phyloP scores from a whole-genome alignment of 2,797 vertebrate species.

The Dermochelys coriacea region DNA sequence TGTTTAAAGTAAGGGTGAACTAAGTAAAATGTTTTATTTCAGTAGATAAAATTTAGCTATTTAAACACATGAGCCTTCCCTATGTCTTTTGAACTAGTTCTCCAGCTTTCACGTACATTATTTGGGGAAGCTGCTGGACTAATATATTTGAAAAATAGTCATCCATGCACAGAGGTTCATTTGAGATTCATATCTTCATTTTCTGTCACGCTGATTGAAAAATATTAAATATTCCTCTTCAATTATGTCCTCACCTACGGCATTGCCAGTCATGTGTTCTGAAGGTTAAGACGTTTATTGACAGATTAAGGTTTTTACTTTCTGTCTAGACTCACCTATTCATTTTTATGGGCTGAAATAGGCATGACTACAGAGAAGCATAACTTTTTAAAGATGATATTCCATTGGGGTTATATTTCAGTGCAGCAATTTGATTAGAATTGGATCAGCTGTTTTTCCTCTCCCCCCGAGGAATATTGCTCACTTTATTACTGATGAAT shows the following conservation, averaged over 20 bases:
- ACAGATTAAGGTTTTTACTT: slow-evolving; percentile 7
- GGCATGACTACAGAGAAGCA: slow-evolving; percentile 14
- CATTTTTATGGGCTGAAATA: background rate
- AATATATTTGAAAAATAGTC: slow-evolving; percentile 25
- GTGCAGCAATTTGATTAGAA: background rate
- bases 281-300: slow-evolving; percentile 53
- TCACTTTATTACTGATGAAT: slow-evolving; percentile 47
- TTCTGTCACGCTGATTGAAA: slow-evolving; percentile 49
- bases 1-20: slow-evolving; percentile 67
- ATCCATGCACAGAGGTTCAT: slow-evolving; percentile 5
- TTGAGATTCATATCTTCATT: slow-evolving; percentile 66
- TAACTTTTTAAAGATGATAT: slow-evolving; percentile 54
- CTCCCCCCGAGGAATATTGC: slow-evolving; percentile 20
- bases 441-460: slow-evolving; percentile 17
- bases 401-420: slow-evolving; percentile 2
- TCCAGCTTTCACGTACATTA: slow-evolving; percentile 29
- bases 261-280: slow-evolving; percentile 64
- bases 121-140: slow-evolving; percentile 58
- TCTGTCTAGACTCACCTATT: background rate
- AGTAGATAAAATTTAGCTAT: slow-evolving; percentile 51
- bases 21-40: slow-evolving; percentile 63
- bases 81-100: slow-evolving; percentile 36
- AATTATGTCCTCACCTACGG: slow-evolving; percentile 51
- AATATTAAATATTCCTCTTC: slow-evolving; percentile 57
- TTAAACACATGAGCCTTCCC: slow-evolving; percentile 19